These are phyloP conservation scores for Scaptomyza montana DNA, from an alignment of 1,140 invertebrate species.

Conservation along the genomic window DNA sequence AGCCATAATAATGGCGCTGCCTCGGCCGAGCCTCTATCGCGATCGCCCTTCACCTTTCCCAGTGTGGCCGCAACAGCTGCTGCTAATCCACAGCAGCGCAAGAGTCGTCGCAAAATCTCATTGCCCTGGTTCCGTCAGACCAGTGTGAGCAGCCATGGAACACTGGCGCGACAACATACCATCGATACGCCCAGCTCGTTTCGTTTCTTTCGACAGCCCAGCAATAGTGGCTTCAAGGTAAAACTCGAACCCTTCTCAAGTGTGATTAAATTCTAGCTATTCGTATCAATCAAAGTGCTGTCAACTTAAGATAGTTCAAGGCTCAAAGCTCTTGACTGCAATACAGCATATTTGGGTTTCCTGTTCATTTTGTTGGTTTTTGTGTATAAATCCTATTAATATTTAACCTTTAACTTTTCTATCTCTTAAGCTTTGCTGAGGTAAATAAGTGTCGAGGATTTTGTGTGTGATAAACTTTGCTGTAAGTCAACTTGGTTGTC, in stretches of 20 bases:
- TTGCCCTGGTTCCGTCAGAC: slow-evolving; percentile 94
- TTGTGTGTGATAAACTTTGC: no score
- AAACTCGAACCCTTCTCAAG: background rate
- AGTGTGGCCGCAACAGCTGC: slow-evolving; percentile 30
- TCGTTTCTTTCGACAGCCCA: slow-evolving; percentile 84
- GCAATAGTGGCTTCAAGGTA: slow-evolving; percentile 84
- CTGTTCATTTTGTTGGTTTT: no score
- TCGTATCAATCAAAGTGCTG: no score
- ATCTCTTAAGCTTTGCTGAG: no score
- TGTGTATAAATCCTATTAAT: no score
- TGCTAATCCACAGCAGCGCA: slow-evolving; percentile 84
- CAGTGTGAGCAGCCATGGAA: slow-evolving; percentile 88
- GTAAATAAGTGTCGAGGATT: no score
- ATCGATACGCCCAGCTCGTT: slow-evolving; percentile 94
- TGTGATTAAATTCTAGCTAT: no score
- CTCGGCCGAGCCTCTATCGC: slow-evolving; percentile 38
- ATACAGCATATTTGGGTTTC: no score
- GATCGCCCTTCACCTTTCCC: slow-evolving; percentile 75
- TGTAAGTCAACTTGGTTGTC: no score
- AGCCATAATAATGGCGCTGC: slow-evolving; percentile 22
- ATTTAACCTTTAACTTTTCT: no score
- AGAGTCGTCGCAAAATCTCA: slow-evolving; percentile 92
- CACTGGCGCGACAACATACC: slow-evolving; percentile 92
- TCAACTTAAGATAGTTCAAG: no score
- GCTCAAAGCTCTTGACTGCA: no score